phyloP scores from a whole-genome alignment of 2,113 vertebrate genomes.

The Cathartes aura region DNA sequence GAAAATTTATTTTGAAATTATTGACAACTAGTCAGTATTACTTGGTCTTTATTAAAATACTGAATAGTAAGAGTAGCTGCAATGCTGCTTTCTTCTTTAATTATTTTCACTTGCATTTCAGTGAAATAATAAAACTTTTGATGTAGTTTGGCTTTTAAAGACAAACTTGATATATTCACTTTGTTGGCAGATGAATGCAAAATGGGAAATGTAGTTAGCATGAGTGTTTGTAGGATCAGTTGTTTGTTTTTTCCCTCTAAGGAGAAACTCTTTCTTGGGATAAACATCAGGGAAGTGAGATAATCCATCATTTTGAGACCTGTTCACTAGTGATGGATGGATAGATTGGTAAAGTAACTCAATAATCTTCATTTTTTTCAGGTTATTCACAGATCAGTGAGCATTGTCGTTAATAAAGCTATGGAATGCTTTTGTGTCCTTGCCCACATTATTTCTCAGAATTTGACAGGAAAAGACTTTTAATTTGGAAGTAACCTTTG shows the following conservation, averaged over 20 bases:
- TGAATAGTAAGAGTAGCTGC: neutral
- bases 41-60: neutral
- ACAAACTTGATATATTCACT: neutral
- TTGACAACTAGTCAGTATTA: neutral
- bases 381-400: slow-evolving; percentile 90
- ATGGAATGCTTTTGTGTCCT: slow-evolving; percentile 84
- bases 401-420: slow-evolving; percentile 84
- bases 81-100: neutral
- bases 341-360: slow-evolving; percentile 86
- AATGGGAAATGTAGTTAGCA: neutral
- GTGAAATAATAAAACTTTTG: neutral
- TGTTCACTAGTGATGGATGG: slow-evolving; percentile 84
- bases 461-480: slow-evolving; percentile 79
- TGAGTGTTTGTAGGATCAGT: slow-evolving; percentile 41
- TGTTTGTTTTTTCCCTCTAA: slow-evolving; percentile 71
- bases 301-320: slow-evolving; percentile 85
- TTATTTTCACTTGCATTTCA: neutral
- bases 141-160: neutral
- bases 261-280: slow-evolving; percentile 63
- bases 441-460: slow-evolving; percentile 78
- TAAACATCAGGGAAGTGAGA: slow-evolving; percentile 71
- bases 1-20: neutral
- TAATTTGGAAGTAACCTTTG: slow-evolving; percentile 80
- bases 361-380: slow-evolving; percentile 82
- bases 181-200: neutral